Percentiles rank a stretch among this genome's conserved stretches.
These are phyloP conservation scores for Oncorhynchus keta DNA, from an alignment of 2,113 vertebrate species.

Conservation along the genomic window DNA sequence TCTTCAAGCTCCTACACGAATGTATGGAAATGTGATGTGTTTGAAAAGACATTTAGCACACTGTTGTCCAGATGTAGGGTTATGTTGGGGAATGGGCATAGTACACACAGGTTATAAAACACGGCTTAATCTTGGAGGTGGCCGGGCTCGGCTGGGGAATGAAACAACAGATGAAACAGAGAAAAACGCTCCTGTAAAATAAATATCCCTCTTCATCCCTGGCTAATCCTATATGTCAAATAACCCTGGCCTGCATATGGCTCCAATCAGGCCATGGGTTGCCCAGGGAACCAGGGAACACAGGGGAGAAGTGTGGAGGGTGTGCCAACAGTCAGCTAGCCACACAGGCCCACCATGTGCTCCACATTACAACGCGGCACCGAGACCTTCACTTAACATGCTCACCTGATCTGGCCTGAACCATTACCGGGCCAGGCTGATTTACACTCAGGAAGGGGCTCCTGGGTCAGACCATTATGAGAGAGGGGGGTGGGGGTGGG, in stretches of 20 bases:
- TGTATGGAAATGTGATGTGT: slow-evolving; percentile 46
- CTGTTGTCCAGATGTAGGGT: slow-evolving; percentile 19
- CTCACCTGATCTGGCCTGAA: background rate
- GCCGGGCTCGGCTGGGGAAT: slow-evolving; percentile 21
- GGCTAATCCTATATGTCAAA: slow-evolving; percentile 24
- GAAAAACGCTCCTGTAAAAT: slow-evolving; percentile 3
- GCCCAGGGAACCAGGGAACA: slow-evolving; percentile 31
- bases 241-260: slow-evolving; percentile 48
- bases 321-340: slow-evolving; percentile 47
- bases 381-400: slow-evolving; percentile 32
- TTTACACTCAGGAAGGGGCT: slow-evolving; percentile 32
- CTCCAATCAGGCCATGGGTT: slow-evolving; percentile 53
- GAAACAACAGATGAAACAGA: slow-evolving; percentile 27
- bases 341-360: slow-evolving; percentile 44
- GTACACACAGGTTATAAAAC: too few relatives aligned
- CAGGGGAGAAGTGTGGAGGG: slow-evolving; percentile 35
- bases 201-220: slow-evolving; percentile 29
- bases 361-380: slow-evolving; percentile 45
- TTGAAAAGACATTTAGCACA: slow-evolving; percentile 27
- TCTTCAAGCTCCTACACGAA: slow-evolving; percentile 24
- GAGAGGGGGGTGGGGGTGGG: slow-evolving; percentile 18
- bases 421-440: background rate
- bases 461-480: slow-evolving; percentile 24
- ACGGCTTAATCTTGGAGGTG: background rate
- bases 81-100: too few relatives aligned